A percentile compares a stretch with the other conserved stretches of the same genome.
phyloP scores from a whole-genome alignment of 2,797 vertebrate genomes.

The Eupleurogrammus muticus region DNA sequence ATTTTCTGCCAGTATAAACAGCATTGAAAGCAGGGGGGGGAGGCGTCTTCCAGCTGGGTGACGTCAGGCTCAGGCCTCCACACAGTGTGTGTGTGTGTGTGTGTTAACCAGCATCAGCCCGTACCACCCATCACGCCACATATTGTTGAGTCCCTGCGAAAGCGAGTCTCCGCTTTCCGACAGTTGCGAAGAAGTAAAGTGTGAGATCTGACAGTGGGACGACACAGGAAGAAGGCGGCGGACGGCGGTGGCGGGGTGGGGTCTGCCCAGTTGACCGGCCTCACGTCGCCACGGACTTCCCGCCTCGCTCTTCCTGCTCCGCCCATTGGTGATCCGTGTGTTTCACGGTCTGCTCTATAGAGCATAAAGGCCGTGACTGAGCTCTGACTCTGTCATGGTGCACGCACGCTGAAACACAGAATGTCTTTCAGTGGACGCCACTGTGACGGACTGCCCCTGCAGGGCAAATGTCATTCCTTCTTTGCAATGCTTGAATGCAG shows the following conservation, averaged over 20 bases:
- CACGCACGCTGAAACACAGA: conserved; percentile 66
- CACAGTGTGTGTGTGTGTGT: not conserved
- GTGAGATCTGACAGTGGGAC: conserved; percentile 72
- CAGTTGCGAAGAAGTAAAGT: conserved; percentile 53
- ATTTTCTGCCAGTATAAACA: conserved; percentile 5
- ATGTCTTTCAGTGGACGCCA: conserved; percentile 65
- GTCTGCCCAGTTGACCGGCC: conserved; percentile 27
- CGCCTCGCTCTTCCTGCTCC: conserved; percentile 52
- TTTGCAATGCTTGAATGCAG: conserved; percentile 19
- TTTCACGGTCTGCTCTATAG: conserved; percentile 44
- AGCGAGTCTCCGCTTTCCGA: conserved; percentile 36
- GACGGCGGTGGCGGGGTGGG: too few relatives aligned
- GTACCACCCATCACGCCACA: conserved; percentile 63
- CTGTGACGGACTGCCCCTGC: conserved; percentile 64
- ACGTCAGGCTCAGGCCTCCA: conserved; percentile 21
- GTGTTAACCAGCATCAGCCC: conserved; percentile 30
- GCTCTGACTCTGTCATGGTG: conserved; percentile 54
- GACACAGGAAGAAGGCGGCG: conserved; percentile 53
- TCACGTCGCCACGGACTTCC: conserved; percentile 34
- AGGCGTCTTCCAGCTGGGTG: conserved; percentile 21
- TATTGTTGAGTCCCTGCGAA: conserved; percentile 62
- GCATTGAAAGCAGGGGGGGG: not conserved
- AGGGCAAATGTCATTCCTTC: conserved; percentile 42
- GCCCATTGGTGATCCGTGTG: conserved; percentile 5
- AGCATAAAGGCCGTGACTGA: conserved; percentile 61